Evolutionary conservation across 2,113 vertebrate genomes (phyloP), one percentile per base, ranked within the genome.

Genomic region (Emydocephalus ijimae): DNA sequence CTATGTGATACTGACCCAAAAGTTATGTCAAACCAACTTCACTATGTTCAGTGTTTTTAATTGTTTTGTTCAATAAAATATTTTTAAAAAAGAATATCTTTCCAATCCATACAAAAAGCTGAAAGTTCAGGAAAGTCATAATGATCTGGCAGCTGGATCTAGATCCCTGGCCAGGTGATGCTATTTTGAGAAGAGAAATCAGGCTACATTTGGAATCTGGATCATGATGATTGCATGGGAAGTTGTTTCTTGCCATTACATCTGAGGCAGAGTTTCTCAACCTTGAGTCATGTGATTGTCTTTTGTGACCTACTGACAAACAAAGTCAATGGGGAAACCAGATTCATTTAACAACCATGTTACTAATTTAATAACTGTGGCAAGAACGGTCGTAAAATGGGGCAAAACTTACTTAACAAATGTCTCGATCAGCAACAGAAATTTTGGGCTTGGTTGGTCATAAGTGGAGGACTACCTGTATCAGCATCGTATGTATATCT

Each of bases 181-280:
- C 59, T 54, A 43, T 55, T 55, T 57, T 85, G 85, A 24, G 92
- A 90, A 26, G 24, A 61, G 24, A 61, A 61, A 92, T 89, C 93
- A 57, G 64, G 91, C 91, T 59, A 29, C 54, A 48, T 93, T 81
- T 50, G 34, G 21, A 20, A 48, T 34, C 21, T 61, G 34, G 89
- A 54, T 8, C 34, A 0, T 23, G 85, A 69, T 89, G 90, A 69
- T 89, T 92, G 21, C 92, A 95, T n/a, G 64, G n/a, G 64, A 69
- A n/a, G 29, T 69, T 69, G 29, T 69, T 91, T 93, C 94, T 43
- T 23, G 95, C 96, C 89, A 12, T 94, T 59, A 34, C 55, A 92
- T 90, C 88, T 91, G 56, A 52, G 92, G 20, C 81, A 45, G 7
- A 15, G 4, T n/a, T 69, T 34, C 29, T 69, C 29, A 69, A n/a